A percentile compares a stretch with the other conserved stretches of the same genome.
phyloP scores from a whole-genome alignment of 2,888 invertebrate genomes.

The Electrophaes corylata region DNA sequence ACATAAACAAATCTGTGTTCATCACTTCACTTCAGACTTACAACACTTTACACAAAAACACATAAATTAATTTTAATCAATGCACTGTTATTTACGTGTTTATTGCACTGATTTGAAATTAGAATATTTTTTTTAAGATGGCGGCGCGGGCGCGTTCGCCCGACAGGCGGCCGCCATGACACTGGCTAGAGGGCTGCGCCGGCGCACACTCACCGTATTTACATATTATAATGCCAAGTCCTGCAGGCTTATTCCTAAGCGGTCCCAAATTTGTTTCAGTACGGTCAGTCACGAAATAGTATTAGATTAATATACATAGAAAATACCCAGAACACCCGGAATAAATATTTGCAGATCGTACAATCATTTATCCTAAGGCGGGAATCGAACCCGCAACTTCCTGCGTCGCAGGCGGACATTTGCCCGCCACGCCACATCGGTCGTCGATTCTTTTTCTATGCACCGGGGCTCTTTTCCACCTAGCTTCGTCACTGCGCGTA shows the following conservation, averaged over 20 bases:
- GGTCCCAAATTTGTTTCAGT: conserved; percentile 15
- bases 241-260: conserved; percentile 41
- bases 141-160: conserved; percentile 66
- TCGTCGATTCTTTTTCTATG: too few relatives aligned
- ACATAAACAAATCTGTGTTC: conserved; percentile 24
- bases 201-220: conserved; percentile 58
- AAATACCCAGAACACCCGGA: too few relatives aligned
- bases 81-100: conserved; percentile 13
- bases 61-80: conserved; percentile 9
- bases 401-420: too few relatives aligned
- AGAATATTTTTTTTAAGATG: conserved; percentile 43
- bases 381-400: too few relatives aligned
- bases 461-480: too few relatives aligned
- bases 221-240: conserved; percentile 72
- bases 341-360: too few relatives aligned
- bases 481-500: too few relatives aligned
- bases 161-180: conserved; percentile 72
- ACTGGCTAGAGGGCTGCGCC: conserved; percentile 66
- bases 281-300: too few relatives aligned
- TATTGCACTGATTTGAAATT: conserved; percentile 33
- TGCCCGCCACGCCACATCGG: too few relatives aligned
- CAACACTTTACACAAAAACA: conserved; percentile 26
- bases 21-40: conserved; percentile 27
- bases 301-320: too few relatives aligned
- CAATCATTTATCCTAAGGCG: too few relatives aligned